Evolutionary conservation across 2,797 vertebrate genomes (phyloP), one percentile per base, ranked within the genome.

Genomic region (Pseudomugil tenellus): DNA sequence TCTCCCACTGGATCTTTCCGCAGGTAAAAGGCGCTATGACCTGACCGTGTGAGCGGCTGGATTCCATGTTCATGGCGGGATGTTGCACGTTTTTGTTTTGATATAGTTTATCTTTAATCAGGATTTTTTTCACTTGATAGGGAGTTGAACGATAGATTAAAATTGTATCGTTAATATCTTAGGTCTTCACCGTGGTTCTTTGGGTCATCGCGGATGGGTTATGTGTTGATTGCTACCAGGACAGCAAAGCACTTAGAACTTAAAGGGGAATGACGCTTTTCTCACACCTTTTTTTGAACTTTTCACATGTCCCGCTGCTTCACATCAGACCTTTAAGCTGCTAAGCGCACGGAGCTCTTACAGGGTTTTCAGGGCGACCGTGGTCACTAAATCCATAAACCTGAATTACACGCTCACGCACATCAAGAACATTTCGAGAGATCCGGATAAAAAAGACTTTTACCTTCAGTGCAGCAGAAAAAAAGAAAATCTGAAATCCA

Each of bases 201-300:
- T 64, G 84, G 80, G 75, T 79, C 85, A 78, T 81, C 89, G 90
- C 81, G 74, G 61, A 63, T 70, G 65, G 17, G 83, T 92, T 91
- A 91, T 91, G 93, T 91, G 72, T 84, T 82, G 84, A 91, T 81
- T 84, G 79, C 91, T 81, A 88, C 83, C 88, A 83, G 91, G 92
- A 87, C 29, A 93, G 91, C 93, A 92, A 92, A 92, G 92, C 94
- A 94, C 93, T 93, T 93, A 88, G 86, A 90, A 81, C 86, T 89
- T 87, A 89, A 32, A 90, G 92, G 92, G 84, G 86, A 87, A 87
- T 90, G 92, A 90, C 92, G 84, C 74, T 88, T 84, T 56, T 16
- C 43, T 52, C 78, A 81, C 89, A 89, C 86, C 86, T 90, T 92
- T 92, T 91, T 66, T 90, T 85, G 93, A 92, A 95, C 92, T 89